Evolutionary conservation across 2,113 vertebrate species (phyloP).

Genomic region (Bubo bubo): DNA sequence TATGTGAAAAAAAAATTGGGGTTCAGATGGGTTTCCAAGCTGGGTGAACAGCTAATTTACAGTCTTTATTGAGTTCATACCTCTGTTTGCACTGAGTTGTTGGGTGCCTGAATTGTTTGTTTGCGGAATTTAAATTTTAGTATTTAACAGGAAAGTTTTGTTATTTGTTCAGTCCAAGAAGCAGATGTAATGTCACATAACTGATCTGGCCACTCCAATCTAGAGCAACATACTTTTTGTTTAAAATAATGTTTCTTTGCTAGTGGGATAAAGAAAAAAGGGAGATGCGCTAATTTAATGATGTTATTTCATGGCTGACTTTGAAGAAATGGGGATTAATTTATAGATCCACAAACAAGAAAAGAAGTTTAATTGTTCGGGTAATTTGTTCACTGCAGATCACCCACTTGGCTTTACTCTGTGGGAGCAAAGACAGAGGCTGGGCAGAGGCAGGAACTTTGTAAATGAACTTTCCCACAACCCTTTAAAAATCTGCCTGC

Average conservation of each 20-base stretch:
- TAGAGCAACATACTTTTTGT: background rate
- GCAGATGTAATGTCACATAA: rapidly evolving
- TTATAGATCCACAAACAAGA: background rate
- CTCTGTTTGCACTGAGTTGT: background rate
- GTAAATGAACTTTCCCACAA: background rate
- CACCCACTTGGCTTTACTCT: background rate
- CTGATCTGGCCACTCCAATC: background rate
- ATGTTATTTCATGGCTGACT: background rate
- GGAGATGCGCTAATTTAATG: background rate
- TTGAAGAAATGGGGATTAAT: background rate
- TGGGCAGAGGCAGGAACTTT: background rate
- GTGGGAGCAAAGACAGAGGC: background rate
- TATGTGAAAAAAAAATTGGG: background rate
- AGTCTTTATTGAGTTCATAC: background rate
- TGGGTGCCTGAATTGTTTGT: background rate
- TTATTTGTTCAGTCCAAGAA: background rate
- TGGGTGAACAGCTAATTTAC: background rate
- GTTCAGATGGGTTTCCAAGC: background rate
- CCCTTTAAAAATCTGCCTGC: background rate
- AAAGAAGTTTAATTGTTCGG: background rate
- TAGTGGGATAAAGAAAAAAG: background rate
- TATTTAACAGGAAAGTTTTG: background rate
- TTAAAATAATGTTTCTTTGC: background rate
- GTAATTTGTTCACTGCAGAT: background rate
- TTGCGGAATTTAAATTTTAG: background rate